phyloP scores from a whole-genome alignment of 1,140 invertebrate genomes.

The Vanessa tameamea region DNA sequence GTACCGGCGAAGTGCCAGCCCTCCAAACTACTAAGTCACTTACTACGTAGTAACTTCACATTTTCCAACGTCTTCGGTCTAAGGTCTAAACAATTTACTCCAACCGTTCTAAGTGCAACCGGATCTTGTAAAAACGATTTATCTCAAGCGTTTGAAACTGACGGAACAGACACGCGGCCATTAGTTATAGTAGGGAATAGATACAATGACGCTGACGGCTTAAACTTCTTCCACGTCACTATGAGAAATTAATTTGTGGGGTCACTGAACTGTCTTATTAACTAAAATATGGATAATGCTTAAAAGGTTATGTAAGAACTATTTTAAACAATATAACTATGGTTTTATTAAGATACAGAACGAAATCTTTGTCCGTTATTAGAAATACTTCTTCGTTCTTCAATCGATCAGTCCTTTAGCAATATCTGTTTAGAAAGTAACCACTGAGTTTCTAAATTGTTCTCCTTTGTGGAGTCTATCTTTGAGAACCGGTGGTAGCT shows the following conservation, averaged over 20 bases:
- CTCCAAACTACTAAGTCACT: neutral
- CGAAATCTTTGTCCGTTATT: too few relatives aligned
- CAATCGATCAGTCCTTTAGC: too few relatives aligned
- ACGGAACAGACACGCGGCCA: conserved; percentile 40
- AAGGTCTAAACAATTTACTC: neutral
- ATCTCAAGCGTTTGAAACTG: conserved; percentile 46
- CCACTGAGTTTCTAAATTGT: too few relatives aligned
- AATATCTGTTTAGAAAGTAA: too few relatives aligned
- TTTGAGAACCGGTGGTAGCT: too few relatives aligned
- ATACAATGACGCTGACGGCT: conserved; percentile 43
- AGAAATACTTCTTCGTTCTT: too few relatives aligned
- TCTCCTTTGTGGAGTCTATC: too few relatives aligned
- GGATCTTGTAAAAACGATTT: conserved; percentile 38
- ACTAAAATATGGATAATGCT: neutral
- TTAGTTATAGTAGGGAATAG: conserved; percentile 42
- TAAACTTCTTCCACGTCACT: conserved; percentile 42
- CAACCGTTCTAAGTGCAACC: conserved; percentile 18
- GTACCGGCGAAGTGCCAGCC: too few relatives aligned
- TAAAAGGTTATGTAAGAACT: neutral
- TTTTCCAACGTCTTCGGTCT: neutral
- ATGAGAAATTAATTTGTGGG: conserved; percentile 40
- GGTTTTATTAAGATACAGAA: neutral
- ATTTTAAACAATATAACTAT: neutral
- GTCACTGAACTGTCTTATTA: conserved; percentile 10
- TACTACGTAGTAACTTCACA: neutral